These are phyloP conservation scores for Holothuria scabra DNA, from an alignment of 53 echinoderm and acorn worm genomes.

Conservation along the genomic window DNA sequence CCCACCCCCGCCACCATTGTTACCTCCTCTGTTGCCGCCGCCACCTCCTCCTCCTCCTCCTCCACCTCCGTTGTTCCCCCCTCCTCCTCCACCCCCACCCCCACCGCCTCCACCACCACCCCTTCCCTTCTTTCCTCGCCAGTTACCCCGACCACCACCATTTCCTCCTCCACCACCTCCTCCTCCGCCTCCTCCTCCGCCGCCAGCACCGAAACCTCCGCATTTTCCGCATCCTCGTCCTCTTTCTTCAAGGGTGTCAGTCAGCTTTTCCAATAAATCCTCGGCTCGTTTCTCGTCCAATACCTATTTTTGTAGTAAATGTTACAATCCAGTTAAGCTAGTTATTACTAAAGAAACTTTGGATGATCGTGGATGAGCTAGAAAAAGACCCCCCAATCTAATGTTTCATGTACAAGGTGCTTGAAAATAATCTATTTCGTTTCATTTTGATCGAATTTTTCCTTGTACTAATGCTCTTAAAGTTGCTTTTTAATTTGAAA, in stretches of 20 bases:
- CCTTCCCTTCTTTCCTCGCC: neutral
- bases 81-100: neutral
- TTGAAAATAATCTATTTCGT: no score
- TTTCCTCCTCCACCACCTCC: neutral
- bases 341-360: no score
- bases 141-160: neutral
- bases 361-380: no score
- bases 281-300: no score
- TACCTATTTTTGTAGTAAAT: no score
- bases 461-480: no score
- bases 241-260: neutral
- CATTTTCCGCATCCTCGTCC: neutral
- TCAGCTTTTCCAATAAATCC: no score
- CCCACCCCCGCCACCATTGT: neutral
- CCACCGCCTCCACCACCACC: neutral
- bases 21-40: neutral
- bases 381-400: no score
- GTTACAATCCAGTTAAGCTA: no score
- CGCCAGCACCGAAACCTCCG: neutral
- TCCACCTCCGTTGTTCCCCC: neutral
- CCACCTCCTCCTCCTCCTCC: slow-evolving; percentile 20
- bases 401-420: no score
- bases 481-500: no score
- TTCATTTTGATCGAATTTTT: no score
- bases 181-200: neutral